Evolutionary conservation across 2,797 vertebrate species (phyloP).

Genomic region (Alcedo quadribrachys): DNA sequence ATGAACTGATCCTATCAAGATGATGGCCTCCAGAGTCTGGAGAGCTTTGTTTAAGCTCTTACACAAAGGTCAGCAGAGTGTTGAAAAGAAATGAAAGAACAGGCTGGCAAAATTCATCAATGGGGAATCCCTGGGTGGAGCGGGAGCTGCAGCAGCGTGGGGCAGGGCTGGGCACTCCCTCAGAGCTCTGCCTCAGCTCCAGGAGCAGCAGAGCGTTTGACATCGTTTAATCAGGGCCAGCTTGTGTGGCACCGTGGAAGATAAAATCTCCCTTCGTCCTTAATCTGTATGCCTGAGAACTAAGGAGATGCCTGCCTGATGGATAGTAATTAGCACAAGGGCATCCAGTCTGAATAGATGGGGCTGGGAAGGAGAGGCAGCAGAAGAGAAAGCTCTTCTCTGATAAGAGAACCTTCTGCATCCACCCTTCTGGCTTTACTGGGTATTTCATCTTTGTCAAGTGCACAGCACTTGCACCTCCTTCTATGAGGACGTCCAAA

Average conservation of each 20-base stretch:
- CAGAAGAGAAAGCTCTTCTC: neutral
- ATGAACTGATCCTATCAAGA: constrained; percentile 20
- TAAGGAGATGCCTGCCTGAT: neutral
- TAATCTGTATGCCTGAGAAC: neutral
- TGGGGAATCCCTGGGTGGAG: neutral
- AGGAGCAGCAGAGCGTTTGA: neutral
- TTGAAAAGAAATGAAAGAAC: constrained; percentile 36
- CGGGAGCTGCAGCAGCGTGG: accelerated
- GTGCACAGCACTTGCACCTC: neutral
- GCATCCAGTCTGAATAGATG: neutral
- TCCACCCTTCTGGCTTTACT: neutral
- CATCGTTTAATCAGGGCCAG: neutral
- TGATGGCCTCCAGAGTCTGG: neutral
- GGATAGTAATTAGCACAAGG: neutral
- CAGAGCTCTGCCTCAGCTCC: neutral
- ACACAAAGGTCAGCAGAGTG: constrained; percentile 13
- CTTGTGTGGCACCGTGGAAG: neutral
- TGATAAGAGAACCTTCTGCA: neutral
- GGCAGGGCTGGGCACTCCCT: neutral
- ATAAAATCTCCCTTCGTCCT: neutral
- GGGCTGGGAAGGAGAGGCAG: neutral
- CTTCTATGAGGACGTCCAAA: neutral
- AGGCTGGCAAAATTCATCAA: neutral
- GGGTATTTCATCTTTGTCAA: neutral
- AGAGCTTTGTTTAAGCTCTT: constrained; percentile 42